phyloP scores from a whole-genome alignment of 2,113 vertebrate genomes.

The Epinephelus lanceolatus region DNA sequence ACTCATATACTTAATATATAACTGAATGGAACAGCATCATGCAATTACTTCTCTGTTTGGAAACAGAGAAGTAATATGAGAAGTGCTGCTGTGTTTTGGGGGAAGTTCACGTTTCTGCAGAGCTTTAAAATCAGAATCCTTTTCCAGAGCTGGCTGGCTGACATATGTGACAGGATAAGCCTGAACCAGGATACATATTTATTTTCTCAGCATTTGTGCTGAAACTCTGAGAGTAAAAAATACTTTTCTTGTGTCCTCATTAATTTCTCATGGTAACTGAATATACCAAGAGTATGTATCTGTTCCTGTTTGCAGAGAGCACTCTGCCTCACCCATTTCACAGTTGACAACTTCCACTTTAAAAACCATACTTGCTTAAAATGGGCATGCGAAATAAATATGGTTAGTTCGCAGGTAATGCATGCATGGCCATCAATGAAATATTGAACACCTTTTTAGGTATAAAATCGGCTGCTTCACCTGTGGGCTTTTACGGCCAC shows the following conservation, averaged over 20 bases:
- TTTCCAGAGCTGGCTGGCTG: slow-evolving; percentile 16
- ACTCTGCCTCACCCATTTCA: slow-evolving; percentile 59
- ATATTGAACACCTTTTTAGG: slow-evolving; percentile 71
- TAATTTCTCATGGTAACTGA: slow-evolving; percentile 62
- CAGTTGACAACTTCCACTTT: slow-evolving; percentile 55
- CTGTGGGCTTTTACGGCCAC: slow-evolving; percentile 55
- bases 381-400: slow-evolving; percentile 66
- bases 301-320: slow-evolving; percentile 52
- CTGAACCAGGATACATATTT: slow-evolving; percentile 9
- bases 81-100: slow-evolving; percentile 19
- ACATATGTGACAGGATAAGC: slow-evolving; percentile 27
- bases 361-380: slow-evolving; percentile 49
- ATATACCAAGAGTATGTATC: slow-evolving; percentile 37
- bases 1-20: background rate
- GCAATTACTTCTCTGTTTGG: slow-evolving; percentile 1
- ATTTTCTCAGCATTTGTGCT: slow-evolving; percentile 30
- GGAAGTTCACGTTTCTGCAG: background rate
- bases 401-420: slow-evolving; percentile 41
- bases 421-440: slow-evolving; percentile 58
- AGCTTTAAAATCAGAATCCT: slow-evolving; percentile 41
- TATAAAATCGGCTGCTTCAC: slow-evolving; percentile 37
- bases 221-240: background rate
- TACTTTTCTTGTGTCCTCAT: slow-evolving; percentile 50
- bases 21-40: background rate
- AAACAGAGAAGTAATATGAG: background rate